Base-by-base conservation (phyloP, 2,888 invertebrate genomes). In the Scelioninae gen. 2 region DNA sequence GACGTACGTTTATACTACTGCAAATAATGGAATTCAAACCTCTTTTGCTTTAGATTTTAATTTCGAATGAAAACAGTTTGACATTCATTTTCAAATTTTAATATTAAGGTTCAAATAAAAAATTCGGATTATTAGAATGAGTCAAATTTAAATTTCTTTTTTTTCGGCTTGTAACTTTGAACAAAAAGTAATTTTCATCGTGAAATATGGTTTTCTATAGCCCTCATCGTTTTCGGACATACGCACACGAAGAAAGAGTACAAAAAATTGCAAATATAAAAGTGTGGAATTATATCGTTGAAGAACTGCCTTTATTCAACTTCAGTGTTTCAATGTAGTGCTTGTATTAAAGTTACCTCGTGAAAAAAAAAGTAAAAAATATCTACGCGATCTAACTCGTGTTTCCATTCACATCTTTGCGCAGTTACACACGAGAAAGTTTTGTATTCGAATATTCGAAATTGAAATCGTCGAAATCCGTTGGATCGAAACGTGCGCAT, bases 281-380 rank as follows among this genome's bases (percentile, higher is more conserved):
- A 60, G 52, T 53, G 19, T 28, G 22, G 41, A 58, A 68, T 52
- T 35, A 45, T 48, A 67, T 46, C 18, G 60, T 28, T 11, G 35
- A 52, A 16, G 43, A 58, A 41, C 43, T 11, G 35, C 31, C 35
- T 50, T 57, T 58, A 41, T 57, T 43, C 52, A 60, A 60, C 52
- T 60, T 53, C 18, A 53, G 1, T 60, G 52, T 68, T 68, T 68
- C 52, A 52, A 52, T 52, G 60, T 53, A 37, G 53, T 31, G 52
- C 53, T 68, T 46, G 43, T 58, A 50, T 68, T 58, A 52, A 68
- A 68, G 43, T 68, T 58, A 65, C 35, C 53, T 67, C 41, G 50
- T 7, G 48, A 60, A 60, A 37, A 48, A 31, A 60, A 4, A 16
- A 9, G 33, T n/a, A 39, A 9, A 52, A 58, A 52, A 45, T 52